Base-by-base conservation (phyloP, 37 sponge, comb jelly and placozoan genomes). In the Axinella damicornis region DNA sequence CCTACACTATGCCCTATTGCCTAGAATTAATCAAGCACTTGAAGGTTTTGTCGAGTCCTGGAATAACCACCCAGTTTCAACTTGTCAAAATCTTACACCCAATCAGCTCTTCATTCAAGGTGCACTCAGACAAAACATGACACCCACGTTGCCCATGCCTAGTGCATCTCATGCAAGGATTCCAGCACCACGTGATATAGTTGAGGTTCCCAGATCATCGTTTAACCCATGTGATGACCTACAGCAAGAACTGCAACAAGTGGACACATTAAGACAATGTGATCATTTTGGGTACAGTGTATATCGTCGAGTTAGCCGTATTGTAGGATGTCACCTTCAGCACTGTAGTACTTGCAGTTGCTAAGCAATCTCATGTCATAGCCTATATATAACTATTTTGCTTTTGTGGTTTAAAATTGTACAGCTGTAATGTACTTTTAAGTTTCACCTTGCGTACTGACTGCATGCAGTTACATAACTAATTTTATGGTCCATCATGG, bases 1-100 rank as follows among this genome's bases (percentile, higher is more conserved):
- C 28, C 53, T 73, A 28, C 74, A 73, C 28, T 46, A 21, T n/a
- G 74, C 28, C 17, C 41, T 30, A 4, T 28, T 41, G 22, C 53
- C 46, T 20, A 46, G 46, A 28, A 73, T 73, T 41, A 73, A 73
- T 53, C 37, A 73, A 73, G 22, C 21, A n/a, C n/a, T 73, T n/a
- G 74, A 37, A 21, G 25, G n/a, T 25, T 74, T 53, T 53, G 57
- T 55, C 14, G 57, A 74, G 16, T 53, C 75, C 28, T 74, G 75
- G 75, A 74, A 74, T 30, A 37, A 41, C n/a, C 74, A 73, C 41
- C 74, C 57, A 74, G 17, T 74, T 0, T 56, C 57, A 17, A 74
- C 75, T 25, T 57, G n/a, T 19, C 55, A 55, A 17, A 74, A 74
- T 57, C 28, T 27, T 53, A 56, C 75, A 27, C 75, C 75, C 12